Evolutionary conservation across 2,888 invertebrate genomes (phyloP).

Genomic region (Rhagophthalmus giganteus): DNA sequence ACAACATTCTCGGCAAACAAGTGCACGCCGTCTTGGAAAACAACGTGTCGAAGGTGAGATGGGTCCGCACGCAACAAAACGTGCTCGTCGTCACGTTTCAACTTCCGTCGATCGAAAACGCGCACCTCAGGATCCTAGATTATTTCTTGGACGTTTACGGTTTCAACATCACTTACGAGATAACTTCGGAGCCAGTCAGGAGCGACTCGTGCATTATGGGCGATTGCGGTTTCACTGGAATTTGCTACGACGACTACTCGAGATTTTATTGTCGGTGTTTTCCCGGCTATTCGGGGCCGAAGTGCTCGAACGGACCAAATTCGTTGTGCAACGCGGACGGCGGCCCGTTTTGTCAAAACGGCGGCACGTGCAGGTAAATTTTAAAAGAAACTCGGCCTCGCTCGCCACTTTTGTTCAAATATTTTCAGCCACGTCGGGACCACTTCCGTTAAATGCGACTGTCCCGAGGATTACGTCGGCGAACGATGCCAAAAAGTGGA

Average conservation of each 20-base stretch:
- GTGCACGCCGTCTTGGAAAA: conserved; percentile 70
- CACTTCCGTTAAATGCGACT: conserved; percentile 73
- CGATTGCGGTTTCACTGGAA: conserved; percentile 83
- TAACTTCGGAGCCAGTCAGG: conserved; percentile 62
- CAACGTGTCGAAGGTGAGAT: conserved; percentile 69
- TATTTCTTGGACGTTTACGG: conserved; percentile 84
- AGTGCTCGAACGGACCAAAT: conserved; percentile 79
- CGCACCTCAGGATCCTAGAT: conserved; percentile 77
- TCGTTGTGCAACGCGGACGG: conserved; percentile 66
- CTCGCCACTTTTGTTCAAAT: too few species aligned
- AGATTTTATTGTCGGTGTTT: conserved; percentile 81
- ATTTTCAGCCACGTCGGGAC: conserved; percentile 73
- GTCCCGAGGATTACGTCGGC: conserved; percentile 68
- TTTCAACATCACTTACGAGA: conserved; percentile 90
- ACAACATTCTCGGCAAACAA: conserved; percentile 40
- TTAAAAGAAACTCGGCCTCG: too few species aligned
- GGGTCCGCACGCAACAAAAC: conserved; percentile 67
- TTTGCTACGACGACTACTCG: conserved; percentile 79
- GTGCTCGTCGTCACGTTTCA: conserved; percentile 79
- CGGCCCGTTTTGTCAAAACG: conserved; percentile 74
- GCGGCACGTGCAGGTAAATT: conserved; percentile 79
- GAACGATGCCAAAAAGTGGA: conserved; percentile 70
- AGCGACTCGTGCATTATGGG: conserved; percentile 73
- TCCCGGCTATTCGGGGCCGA: conserved; percentile 74
- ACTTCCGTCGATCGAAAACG: conserved; percentile 73